Percentiles rank a stretch among this genome's conserved stretches.
These are phyloP conservation scores for Anabas testudineus DNA, from an alignment of 2,797 vertebrate species.

Conservation along the genomic window DNA sequence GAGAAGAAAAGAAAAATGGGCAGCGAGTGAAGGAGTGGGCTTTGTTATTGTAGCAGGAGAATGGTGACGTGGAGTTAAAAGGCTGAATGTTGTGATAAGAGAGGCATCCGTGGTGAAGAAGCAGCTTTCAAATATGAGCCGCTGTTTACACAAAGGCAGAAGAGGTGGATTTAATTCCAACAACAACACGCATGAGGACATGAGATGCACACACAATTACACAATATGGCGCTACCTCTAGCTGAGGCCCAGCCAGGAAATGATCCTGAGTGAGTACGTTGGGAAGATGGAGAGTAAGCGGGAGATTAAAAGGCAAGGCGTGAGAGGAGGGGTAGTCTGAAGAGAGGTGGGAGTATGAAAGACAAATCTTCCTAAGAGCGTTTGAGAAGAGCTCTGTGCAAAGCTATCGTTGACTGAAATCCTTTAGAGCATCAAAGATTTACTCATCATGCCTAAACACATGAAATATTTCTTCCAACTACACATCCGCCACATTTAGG, in stretches of 20 bases:
- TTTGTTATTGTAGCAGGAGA: slow-evolving; percentile 67
- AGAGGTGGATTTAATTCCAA: slow-evolving; percentile 73
- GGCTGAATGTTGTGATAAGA: slow-evolving; percentile 75
- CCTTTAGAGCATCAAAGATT: slow-evolving; percentile 78
- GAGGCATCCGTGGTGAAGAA: slow-evolving; percentile 58
- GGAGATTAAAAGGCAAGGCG: slow-evolving; percentile 77
- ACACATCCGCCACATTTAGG: slow-evolving; percentile 10
- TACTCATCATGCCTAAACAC: slow-evolving; percentile 73
- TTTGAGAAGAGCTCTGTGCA: slow-evolving; percentile 74
- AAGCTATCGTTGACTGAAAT: slow-evolving; percentile 79
- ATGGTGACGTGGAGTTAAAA: slow-evolving; percentile 67
- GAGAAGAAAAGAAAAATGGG: slow-evolving; percentile 60
- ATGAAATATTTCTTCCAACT: slow-evolving; percentile 47
- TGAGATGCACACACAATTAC: slow-evolving; percentile 13
- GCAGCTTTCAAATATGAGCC: slow-evolving; percentile 70
- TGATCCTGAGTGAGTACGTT: slow-evolving; percentile 66
- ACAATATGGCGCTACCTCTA: slow-evolving; percentile 62
- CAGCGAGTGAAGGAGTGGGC: slow-evolving; percentile 58
- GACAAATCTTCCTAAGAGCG: slow-evolving; percentile 82
- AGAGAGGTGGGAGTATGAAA: slow-evolving; percentile 83
- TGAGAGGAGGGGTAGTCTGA: slow-evolving; percentile 78
- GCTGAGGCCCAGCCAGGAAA: slow-evolving; percentile 70
- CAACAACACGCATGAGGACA: slow-evolving; percentile 41
- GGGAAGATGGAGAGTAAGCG: slow-evolving; percentile 69
- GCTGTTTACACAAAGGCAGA: slow-evolving; percentile 72